Evolutionary conservation across 1,140 invertebrate genomes (phyloP), one percentile per base, ranked within the genome.

Genomic region (Dendrolimus kikuchii): DNA sequence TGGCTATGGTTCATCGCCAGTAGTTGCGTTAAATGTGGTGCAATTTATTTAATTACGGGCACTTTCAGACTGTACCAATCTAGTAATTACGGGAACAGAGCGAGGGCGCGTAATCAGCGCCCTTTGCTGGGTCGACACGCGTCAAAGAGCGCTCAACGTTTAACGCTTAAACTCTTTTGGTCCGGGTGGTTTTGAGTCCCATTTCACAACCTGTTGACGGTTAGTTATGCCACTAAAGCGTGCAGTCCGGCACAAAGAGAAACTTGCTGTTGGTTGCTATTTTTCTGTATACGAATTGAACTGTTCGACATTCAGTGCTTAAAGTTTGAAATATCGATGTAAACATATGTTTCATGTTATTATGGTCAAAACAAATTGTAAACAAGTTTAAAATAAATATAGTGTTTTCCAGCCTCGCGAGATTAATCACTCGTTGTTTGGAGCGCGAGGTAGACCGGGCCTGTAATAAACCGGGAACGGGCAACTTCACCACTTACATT

Each of bases 121-220:
- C 77, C 78, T 83, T 81, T 77, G 78, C 66, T 58, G 59, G 67
- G 64, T 66, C 72, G 66, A 66, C 72, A 71, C 69, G 71, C 67
- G 62, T 56, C 60, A 59, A 62, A 75, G 72, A 71, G 77, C 71
- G 68, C 67, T 75, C 67, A 56, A 61, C 55, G 68, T 68, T 74
- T 52, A 53, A 72, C 23, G 23, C 23, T 23, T 23, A 23, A 23
- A 74, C 23, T 23, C 23, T 23, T 23, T 38, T 38, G 46, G 75
- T 75, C 71, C 59, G 66, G 64, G 59, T 50, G 69, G 76, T 76
- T 83, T 83, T 77, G 67, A 79, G 62, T 80, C 62, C 62, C 68
- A 81, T 83, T 85, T 80, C 72, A 81, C 75, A 77, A 85, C 81
- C 78, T 85, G 81, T 85, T 85, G 79, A 82, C 79, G 69, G 74